Percentiles rank a stretch among this genome's conserved stretches.
Conservation (phyloP, 2,797 vertebrate genomes). For the Cuniculus paca region DNA sequence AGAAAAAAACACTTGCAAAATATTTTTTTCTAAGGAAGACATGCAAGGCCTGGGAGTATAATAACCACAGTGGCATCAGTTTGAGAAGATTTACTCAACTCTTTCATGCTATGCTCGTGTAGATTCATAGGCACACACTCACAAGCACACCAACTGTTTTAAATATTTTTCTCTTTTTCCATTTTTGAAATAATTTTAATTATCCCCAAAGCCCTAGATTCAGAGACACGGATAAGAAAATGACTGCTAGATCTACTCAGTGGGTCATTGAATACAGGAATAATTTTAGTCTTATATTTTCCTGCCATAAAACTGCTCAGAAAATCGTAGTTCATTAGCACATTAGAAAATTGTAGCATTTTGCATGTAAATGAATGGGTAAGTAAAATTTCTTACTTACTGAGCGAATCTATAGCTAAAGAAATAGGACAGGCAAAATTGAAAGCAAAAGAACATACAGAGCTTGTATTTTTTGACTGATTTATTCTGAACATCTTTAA, state of each 20-base stretch:
- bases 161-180: neutral
- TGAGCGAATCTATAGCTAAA: slow-evolving; percentile 12
- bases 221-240: neutral
- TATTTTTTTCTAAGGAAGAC: neutral
- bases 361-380: slow-evolving; percentile 3
- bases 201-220: slow-evolving; percentile 7
- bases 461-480: neutral
- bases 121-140: neutral
- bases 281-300: neutral
- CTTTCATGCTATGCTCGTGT: neutral
- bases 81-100: neutral
- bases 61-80: neutral
- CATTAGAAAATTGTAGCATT: slow-evolving; percentile 8
- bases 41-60: neutral
- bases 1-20: neutral
- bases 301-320: neutral
- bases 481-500: neutral
- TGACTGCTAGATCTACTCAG: neutral
- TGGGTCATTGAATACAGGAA: neutral
- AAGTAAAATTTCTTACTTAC: neutral
- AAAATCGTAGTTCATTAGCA: slow-evolving; percentile 8
- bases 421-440: neutral
- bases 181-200: neutral
- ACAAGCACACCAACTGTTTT: neutral
- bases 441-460: neutral